Evolutionary conservation across 1,140 invertebrate species (phyloP), one percentile per base, ranked within the genome.

Genomic region (Pseudomyrmex pallidus): DNA sequence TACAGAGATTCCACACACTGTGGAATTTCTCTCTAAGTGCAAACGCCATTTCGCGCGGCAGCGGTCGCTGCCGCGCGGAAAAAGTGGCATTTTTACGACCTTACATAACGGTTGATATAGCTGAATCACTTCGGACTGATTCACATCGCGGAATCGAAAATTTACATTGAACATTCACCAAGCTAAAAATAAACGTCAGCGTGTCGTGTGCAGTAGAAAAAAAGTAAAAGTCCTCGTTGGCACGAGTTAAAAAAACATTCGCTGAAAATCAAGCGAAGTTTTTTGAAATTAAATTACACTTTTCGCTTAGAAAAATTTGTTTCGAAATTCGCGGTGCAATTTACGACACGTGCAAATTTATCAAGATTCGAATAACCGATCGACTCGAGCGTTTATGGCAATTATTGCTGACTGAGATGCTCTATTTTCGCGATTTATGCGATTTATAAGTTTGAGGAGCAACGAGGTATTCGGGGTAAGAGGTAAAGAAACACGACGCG

Each of bases 401-500:
- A 46, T 73, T 73, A 17, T 15, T 44, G 56, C 17, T 15, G 57
- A 63, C 20, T 35, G 12, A 48, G n/a, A 2, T 12, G 13, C 44
- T 76, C 22, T 54, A 54, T 76, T 76, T 76, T 66, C 48, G 48
- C 74, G n/a, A 46, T 52, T 77, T 56, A 56, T 25, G n/a, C 74
- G 25, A n/a, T n/a, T n/a, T n/a, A 17, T 66, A 20, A 35, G 9
- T 66, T 54, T 64, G 13, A 63, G 46, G 17, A 66, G 61, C 35
- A 3, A 48, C 22, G n/a, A 46, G 54, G 63, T 20, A 17, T 74
- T 62, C 46, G 70, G 70, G 59, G 20, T 15, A 62, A 76, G 61
- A 46, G 52, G 64, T 22, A 22, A 62, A 76, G 61, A 46, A 64
- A 76, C 59, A 22, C 22, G 59, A 54, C 25, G 74, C 48, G 74